Base-by-base conservation (phyloP, 2,113 vertebrate genomes). In the Notothenia coriiceps region DNA sequence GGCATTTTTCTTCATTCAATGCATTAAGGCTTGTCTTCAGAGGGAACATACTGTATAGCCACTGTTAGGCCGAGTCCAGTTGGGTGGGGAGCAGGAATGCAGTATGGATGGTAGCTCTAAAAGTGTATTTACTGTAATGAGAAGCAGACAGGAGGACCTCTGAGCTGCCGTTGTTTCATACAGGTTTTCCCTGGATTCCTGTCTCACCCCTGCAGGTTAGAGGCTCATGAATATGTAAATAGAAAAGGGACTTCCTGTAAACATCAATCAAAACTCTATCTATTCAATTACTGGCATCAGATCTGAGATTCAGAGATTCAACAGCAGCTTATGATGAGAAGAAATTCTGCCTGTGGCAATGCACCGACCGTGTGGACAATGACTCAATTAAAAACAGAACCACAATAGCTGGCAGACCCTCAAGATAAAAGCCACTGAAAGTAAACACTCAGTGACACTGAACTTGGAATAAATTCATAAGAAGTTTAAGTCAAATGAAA, bases 211-310 rank as follows among this genome's bases (percentile, higher is more conserved):
- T 91, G 89, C 82, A 84, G 93, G 93, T 92, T 86, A 83, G 77
- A 85, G 59, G 74, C 1, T 72, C 89, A 94, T 94, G 92, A 93
- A 94, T 94, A 94, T 95, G 92, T 94, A 92, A 94, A 90, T 86
- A 82, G 92, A 83, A 91, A 87, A 82, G 86, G 73, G 84, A 92
- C 93, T 93, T 94, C 92, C 92, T 93, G 83, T 65, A 86, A 90
- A 92, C 93, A 93, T 95, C 92, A 91, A 90, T 95, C 93, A 94
- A 89, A 84, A 84, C 54, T 82, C 89, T 79, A 94, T 94, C 93
- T 91, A 85, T 86, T 92, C 91, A 89, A 91, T 93, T 93, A 94
- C 74, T 80, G 89, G 81, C 83, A 80, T 85, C 68, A 88, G 91
- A 93, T 92, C 86, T 89, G 86, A 89, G 85, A 90, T 86, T n/a